Conservation (phyloP, 2,113 vertebrate species). For the Albula goreensis region DNA sequence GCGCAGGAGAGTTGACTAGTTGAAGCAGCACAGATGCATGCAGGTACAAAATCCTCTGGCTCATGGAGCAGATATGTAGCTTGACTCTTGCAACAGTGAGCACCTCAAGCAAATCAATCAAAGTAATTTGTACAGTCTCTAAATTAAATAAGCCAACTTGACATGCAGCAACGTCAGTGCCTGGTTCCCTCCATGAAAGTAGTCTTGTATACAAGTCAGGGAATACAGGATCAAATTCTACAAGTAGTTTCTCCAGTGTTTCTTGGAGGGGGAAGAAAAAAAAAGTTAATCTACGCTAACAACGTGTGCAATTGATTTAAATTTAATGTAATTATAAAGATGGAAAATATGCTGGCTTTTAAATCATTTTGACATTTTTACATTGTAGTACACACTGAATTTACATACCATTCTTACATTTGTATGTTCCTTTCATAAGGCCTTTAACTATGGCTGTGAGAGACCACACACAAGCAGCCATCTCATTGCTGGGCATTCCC, state of each 20-base stretch:
- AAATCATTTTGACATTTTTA: neutral
- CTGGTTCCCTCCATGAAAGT: slow-evolving; percentile 50
- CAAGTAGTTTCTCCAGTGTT: slow-evolving; percentile 66
- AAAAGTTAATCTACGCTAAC: neutral
- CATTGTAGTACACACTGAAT: neutral
- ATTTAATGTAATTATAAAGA: slow-evolving; percentile 1
- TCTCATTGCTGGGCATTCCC: neutral
- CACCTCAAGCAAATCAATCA: slow-evolving; percentile 80
- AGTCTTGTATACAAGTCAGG: slow-evolving; percentile 64
- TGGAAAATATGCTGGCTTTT: neutral
- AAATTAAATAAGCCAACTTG: slow-evolving; percentile 32
- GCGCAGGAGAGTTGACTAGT: slow-evolving; percentile 52
- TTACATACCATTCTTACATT: slow-evolving; percentile 56
- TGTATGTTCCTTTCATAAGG: slow-evolving; percentile 61
- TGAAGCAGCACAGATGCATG: slow-evolving; percentile 63
- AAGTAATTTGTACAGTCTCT: slow-evolving; percentile 58
- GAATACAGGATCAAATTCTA: slow-evolving; percentile 68
- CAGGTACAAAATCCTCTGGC: slow-evolving; percentile 69
- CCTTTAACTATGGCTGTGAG: slow-evolving; percentile 68
- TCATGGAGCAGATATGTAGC: slow-evolving; percentile 45
- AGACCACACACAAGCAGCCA: slow-evolving; percentile 71
- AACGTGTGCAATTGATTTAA: neutral
- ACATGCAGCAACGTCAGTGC: neutral
- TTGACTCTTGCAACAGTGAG: slow-evolving; percentile 67
- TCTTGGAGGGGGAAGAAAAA: slow-evolving; percentile 60